phyloP scores from a whole-genome alignment of 2,113 vertebrate species.

The Diadophis punctatus region DNA sequence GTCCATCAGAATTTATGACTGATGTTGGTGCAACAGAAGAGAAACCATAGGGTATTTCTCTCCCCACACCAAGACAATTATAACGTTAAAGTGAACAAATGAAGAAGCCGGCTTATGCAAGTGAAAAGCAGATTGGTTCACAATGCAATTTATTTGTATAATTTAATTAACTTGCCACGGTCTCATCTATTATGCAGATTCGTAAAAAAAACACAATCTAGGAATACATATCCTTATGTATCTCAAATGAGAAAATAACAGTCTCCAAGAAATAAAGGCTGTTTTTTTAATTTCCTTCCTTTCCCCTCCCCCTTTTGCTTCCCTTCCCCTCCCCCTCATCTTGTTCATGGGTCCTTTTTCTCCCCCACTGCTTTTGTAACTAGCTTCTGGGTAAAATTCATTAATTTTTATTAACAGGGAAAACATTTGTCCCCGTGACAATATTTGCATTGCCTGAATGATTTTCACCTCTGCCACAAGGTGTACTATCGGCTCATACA shows the following conservation, averaged over 20 bases:
- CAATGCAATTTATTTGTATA: conserved; percentile 39
- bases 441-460: conserved; percentile 98
- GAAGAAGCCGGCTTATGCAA: not conserved
- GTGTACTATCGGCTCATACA: conserved; percentile 96
- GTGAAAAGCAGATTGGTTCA: conserved; percentile 52
- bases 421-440: conserved; percentile 89
- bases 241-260: conserved; percentile 54
- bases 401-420: conserved; percentile 97
- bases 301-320: not conserved
- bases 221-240: conserved; percentile 51
- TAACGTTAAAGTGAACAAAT: conserved; percentile 11
- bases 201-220: conserved; percentile 29
- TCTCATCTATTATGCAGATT: conserved; percentile 54
- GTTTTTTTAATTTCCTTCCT: not conserved
- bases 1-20: conserved; percentile 40
- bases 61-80: conserved; percentile 8
- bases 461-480: conserved; percentile 99
- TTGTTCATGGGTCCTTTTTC: conserved; percentile 67
- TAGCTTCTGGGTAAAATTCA: conserved; percentile 87
- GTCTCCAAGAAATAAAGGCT: conserved; percentile 60
- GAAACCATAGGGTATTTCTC: not conserved
- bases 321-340: too few relatives aligned
- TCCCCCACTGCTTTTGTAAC: conserved; percentile 69
- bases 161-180: conserved; percentile 56
- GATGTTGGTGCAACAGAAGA: not conserved